These are phyloP conservation scores for Heptranchias perlo DNA, from an alignment of 2,113 vertebrate genomes.

Conservation along the genomic window DNA sequence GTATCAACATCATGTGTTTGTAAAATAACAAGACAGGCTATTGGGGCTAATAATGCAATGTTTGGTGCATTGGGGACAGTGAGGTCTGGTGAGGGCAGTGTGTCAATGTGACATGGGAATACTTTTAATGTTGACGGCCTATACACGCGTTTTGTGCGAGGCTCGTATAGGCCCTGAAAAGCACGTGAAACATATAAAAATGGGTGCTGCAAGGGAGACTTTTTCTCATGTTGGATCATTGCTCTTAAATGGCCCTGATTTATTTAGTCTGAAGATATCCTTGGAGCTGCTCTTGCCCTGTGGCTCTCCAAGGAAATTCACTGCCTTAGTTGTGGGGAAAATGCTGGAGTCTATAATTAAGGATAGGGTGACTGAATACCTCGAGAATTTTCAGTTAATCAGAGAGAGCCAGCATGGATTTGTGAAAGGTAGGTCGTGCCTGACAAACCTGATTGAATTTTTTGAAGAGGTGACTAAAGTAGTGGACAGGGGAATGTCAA, in stretches of 20 bases:
- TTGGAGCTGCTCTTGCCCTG: not conserved
- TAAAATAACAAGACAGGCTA: not conserved
- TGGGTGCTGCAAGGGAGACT: not conserved
- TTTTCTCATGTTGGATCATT: not conserved
- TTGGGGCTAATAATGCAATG: not conserved
- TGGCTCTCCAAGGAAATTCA: not conserved
- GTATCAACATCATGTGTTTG: not conserved
- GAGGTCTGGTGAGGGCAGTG: not conserved
- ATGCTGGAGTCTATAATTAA: too few relatives aligned
- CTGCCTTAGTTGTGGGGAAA: not conserved
- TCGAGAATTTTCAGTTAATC: too few relatives aligned
- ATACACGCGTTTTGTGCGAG: not conserved
- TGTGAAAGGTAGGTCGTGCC: too few relatives aligned
- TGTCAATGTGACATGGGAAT: not conserved
- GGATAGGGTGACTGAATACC: too few relatives aligned
- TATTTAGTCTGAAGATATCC: not conserved
- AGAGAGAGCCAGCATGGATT: too few relatives aligned
- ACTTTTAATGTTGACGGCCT: not conserved
- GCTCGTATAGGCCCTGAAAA: not conserved
- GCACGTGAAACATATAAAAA: not conserved
- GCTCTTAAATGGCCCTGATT: not conserved
- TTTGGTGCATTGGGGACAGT: not conserved
- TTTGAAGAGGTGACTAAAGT: too few relatives aligned
- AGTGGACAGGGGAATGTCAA: too few relatives aligned
- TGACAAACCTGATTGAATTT: too few relatives aligned